phyloP scores from a whole-genome alignment of 2,797 vertebrate genomes.

The Chromobotia macracanthus region DNA sequence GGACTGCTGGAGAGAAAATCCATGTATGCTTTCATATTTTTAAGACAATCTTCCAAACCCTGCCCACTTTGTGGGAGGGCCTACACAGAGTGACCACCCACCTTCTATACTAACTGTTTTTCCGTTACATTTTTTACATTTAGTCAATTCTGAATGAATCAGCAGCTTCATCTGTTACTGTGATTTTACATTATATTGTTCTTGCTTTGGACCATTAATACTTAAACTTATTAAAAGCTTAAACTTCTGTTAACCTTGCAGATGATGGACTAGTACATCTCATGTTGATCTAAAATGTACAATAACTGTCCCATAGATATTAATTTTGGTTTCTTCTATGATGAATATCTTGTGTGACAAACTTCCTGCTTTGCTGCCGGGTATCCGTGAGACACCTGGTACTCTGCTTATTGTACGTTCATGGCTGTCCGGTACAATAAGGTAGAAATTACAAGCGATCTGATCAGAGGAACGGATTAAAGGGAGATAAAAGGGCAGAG shows the following conservation, averaged over 20 bases:
- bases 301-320: background rate
- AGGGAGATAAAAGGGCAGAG: slow-evolving; percentile 48
- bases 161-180: background rate
- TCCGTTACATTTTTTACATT: slow-evolving; percentile 10
- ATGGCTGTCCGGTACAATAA: slow-evolving; percentile 52
- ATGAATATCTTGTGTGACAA: slow-evolving; percentile 10
- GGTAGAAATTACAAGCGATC: slow-evolving; percentile 53
- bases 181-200: slow-evolving; percentile 15
- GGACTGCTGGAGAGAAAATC: slow-evolving; percentile 43
- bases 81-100: background rate
- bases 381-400: slow-evolving; percentile 53
- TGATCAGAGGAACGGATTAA: slow-evolving; percentile 59
- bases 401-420: slow-evolving; percentile 48
- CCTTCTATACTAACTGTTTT: slow-evolving; percentile 1
- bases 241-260: background rate
- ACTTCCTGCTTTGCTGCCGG: slow-evolving; percentile 11
- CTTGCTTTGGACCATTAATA: background rate
- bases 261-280: background rate
- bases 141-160: slow-evolving; percentile 8
- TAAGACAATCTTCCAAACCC: slow-evolving; percentile 41
- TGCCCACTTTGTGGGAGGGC: slow-evolving; percentile 55
- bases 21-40: slow-evolving; percentile 50
- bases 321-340: background rate
- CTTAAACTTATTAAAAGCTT: background rate
- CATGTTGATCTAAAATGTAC: background rate